Evolutionary conservation across 2,888 invertebrate species (phyloP).

Genomic region (Ditula angustiorana): DNA sequence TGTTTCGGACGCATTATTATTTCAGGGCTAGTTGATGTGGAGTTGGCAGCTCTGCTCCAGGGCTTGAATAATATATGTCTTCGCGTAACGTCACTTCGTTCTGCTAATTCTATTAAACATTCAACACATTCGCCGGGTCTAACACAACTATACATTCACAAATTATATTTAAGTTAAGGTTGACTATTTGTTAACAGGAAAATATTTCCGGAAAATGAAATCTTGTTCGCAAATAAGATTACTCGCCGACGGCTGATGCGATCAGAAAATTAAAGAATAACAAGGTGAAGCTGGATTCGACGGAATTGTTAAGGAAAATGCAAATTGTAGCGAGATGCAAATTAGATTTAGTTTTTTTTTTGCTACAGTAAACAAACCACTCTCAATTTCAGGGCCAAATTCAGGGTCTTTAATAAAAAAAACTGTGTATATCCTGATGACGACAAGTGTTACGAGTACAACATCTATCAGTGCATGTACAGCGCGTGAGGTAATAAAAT

Average conservation of each 20-base stretch:
- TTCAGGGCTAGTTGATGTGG: constrained; percentile 17
- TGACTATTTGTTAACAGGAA: not conserved
- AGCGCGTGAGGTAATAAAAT: too few relatives aligned
- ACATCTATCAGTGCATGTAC: too few relatives aligned
- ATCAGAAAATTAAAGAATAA: not conserved
- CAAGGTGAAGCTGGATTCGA: not conserved
- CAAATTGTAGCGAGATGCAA: not conserved
- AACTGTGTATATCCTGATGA: too few relatives aligned
- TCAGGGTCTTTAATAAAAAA: too few relatives aligned
- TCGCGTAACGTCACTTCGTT: not conserved
- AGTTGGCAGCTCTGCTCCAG: constrained; percentile 13
- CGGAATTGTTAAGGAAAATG: constrained; percentile 3
- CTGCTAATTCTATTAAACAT: not conserved
- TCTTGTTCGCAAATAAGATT: constrained; percentile 2
- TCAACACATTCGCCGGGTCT: not conserved
- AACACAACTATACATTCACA: not conserved
- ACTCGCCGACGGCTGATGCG: not conserved
- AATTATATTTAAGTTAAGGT: not conserved
- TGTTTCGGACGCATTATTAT: constrained; percentile 16
- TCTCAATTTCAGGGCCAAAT: too few relatives aligned
- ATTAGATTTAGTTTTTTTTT: not conserved
- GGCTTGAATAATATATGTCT: constrained; percentile 20
- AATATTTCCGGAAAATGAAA: not conserved
- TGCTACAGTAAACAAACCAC: too few relatives aligned
- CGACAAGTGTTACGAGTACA: too few relatives aligned